These are phyloP conservation scores for Muscicapa adusta DNA, from an alignment of 2,113 vertebrate species.

Conservation along the genomic window DNA sequence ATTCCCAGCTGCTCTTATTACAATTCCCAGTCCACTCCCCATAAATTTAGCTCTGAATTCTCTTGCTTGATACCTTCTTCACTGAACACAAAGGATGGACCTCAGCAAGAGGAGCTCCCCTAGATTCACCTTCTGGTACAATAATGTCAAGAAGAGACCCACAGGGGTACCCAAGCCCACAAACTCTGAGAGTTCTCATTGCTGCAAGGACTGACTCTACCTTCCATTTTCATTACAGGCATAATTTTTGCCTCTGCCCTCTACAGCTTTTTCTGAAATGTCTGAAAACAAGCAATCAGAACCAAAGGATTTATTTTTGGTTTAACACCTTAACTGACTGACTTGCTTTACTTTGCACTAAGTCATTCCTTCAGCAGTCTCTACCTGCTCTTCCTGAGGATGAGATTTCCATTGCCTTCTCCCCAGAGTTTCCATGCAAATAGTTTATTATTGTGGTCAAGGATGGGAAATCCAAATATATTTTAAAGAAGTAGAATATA, in stretches of 20 bases:
- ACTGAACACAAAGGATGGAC: neutral
- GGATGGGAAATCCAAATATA: slow-evolving; percentile 7
- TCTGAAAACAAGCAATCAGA: neutral
- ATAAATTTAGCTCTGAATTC: neutral
- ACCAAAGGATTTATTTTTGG: neutral
- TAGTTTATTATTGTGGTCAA: slow-evolving; percentile 61
- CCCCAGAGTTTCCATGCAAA: slow-evolving; percentile 62
- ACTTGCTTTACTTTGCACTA: neutral
- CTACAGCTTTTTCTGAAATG: neutral
- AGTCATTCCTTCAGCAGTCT: neutral
- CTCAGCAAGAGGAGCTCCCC: neutral
- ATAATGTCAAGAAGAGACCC: neutral
- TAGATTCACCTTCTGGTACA: neutral
- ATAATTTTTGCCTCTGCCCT: neutral
- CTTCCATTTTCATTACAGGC: neutral
- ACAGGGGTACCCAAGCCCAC: neutral
- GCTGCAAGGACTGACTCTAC: neutral
- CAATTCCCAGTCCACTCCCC: neutral
- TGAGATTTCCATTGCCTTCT: neutral
- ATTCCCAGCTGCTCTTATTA: neutral
- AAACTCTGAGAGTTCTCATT: neutral
- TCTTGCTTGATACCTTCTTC: neutral
- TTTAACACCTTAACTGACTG: neutral
- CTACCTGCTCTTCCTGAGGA: slow-evolving; percentile 14
- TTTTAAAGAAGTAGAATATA: slow-evolving; percentile 14